Evolutionary conservation across 2,113 vertebrate species (phyloP), one percentile per base, ranked within the genome.

Genomic region (Sphaerodactylus townsendi): DNA sequence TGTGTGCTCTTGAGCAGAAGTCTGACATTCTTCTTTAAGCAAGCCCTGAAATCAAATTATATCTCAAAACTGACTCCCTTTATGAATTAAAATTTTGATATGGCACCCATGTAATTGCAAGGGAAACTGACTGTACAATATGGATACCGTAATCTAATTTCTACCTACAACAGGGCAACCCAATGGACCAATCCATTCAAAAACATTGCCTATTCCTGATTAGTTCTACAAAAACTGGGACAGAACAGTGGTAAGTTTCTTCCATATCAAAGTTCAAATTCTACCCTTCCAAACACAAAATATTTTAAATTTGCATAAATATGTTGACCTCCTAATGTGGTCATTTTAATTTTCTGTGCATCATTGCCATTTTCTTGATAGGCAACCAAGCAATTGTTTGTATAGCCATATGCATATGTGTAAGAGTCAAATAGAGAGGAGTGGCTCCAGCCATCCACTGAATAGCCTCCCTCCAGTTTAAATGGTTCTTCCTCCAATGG

Each of bases 41-140:
- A 39, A 82, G 39, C 44, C 23, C 37, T 81, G 79, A 50, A 13
- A 81, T 82, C 39, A 77, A 77, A 82, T 77, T 82, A 62, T 81
- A 82, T 81, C 87, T 48, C 71, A 85, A 86, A 79, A 14, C 46
- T 87, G 69, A 73, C 9, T 83, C 3, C 21, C 85, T 33, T 85
- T 6, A 64, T 75, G 56, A 85, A 85, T 82, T 35, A 86, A 84
- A 64, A 85, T 53, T 66, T 77, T 86, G 33, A 41, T 2, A 77
- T 1, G 9, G 68, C 48, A 78, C 15, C 84, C 15, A 73, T 10
- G 78, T 17, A 3, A 53, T 88, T 41, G 3, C 68, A 85, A 73
- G 35, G 88, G 10, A 39, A 83, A 85, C 14, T 3, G 30, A 77
- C 53, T 23, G 33, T 39, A 86, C 2, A 79, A 78, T 1, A 71